A percentile compares a stretch with the other conserved stretches of the same genome.
Conservation (phyloP, 2,797 vertebrate genomes). For the Chromobotia macracanthus region DNA sequence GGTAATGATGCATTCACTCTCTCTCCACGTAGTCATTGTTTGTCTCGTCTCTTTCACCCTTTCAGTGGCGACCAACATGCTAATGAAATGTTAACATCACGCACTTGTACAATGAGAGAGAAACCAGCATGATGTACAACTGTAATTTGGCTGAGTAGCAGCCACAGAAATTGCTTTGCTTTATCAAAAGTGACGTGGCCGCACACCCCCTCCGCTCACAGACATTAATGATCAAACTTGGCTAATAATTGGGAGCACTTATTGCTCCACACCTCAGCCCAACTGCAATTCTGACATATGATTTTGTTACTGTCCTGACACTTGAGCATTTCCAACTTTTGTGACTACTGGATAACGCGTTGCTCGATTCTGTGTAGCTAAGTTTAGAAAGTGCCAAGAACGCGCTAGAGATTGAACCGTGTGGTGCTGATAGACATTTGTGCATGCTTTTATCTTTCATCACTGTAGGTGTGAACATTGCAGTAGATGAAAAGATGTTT, state of each 20-base stretch:
- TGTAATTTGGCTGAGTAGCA: conserved; percentile 75
- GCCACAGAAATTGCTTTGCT: conserved; percentile 77
- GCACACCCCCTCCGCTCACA: conserved; percentile 49
- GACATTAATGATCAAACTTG: conserved; percentile 69
- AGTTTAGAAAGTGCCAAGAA: conserved; percentile 41
- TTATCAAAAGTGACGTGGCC: conserved; percentile 73
- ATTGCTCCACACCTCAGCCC: conserved; percentile 66
- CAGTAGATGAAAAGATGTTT: not conserved
- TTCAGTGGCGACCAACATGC: conserved; percentile 67
- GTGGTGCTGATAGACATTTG: conserved; percentile 37
- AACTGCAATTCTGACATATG: conserved; percentile 64
- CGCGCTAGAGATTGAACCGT: conserved; percentile 12
- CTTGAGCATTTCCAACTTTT: conserved; percentile 29
- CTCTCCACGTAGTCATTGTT: conserved; percentile 21
- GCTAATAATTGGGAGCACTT: conserved; percentile 72
- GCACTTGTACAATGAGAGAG: conserved; percentile 65
- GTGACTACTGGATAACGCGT: not conserved
- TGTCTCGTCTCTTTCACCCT: conserved; percentile 57
- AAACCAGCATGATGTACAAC: conserved; percentile 76
- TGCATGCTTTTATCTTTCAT: not conserved
- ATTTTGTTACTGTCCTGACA: not conserved
- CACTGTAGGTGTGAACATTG: conserved; percentile 12
- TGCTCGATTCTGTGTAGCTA: not conserved
- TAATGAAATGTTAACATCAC: conserved; percentile 69
- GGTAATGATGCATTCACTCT: not conserved